A percentile compares a stretch with the other conserved stretches of the same genome.
Evolutionary conservation across 2,888 invertebrate species (phyloP).

Genomic region (Lasioglossum marginatum): DNA sequence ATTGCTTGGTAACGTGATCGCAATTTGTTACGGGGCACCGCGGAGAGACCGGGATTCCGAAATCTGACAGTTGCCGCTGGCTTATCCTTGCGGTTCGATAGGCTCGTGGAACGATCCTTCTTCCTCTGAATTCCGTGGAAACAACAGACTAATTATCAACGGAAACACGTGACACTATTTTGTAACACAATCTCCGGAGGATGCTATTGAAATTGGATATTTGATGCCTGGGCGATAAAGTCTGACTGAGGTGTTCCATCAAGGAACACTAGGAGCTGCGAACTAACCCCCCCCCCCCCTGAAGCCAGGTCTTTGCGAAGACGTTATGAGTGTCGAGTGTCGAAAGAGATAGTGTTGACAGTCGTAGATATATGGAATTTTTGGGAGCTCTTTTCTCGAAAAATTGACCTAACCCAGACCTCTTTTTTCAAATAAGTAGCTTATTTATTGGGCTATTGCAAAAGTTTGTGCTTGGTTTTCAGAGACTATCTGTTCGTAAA

Average conservation of each 20-base stretch:
- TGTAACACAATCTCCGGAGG: neutral
- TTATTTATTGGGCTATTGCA: neutral
- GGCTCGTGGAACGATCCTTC: neutral
- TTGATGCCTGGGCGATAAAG: neutral
- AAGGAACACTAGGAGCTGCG: neutral
- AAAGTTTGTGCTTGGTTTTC: no score
- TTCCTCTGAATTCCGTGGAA: neutral
- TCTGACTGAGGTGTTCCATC: neutral
- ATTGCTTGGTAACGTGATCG: conserved; percentile 59
- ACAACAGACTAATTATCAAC: neutral
- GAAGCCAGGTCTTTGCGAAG: neutral
- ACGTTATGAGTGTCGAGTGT: neutral
- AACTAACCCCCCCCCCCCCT: neutral
- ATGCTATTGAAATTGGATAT: neutral
- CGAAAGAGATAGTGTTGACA: neutral
- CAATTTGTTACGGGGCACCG: conserved; percentile 52
- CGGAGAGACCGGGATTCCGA: neutral
- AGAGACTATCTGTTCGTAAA: neutral
- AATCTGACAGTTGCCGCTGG: conserved; percentile 3
- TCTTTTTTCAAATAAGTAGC: neutral
- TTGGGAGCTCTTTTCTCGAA: neutral
- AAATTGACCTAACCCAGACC: neutral
- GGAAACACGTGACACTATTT: neutral
- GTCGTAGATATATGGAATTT: neutral
- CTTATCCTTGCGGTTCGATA: neutral